Evolutionary conservation across 2,797 vertebrate species (phyloP), one percentile per base, ranked within the genome.

Genomic region (Tenualosa ilisha): DNA sequence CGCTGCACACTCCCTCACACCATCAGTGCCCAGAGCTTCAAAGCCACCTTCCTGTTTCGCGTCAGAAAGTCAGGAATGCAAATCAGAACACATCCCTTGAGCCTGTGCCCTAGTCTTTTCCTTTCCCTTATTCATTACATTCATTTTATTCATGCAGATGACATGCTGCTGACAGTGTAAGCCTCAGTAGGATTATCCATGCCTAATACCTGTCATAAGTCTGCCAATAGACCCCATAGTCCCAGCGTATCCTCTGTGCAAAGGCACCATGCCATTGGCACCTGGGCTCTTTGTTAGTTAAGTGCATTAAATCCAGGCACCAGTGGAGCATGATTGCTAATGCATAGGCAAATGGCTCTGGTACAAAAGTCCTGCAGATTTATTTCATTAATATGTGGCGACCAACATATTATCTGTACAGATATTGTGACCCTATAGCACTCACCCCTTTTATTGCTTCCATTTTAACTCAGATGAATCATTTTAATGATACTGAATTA

Each of bases 141-240:
- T 79, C 46, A 79, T 79, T 79, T 46, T 79, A 79, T 79, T 79
- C 72, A 79, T 79, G 43, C 68, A 79, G 83, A 50, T 84, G 83
- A 84, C 65, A 31, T 51, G 63, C 83, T 37, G 3, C 68, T 50
- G 46, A 50, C 68, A 31, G 15, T 51, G 50, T 51, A 46, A 63
- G 56, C 43, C 61, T n/a, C 79, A 85, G 61, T 81, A 85, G 53
- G 59, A 59, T 81, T 79, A 79, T 17, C 72, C 65, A 17, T 3
- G 3, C 26, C 72, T 46, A 79, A 79, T 43, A 79, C 81, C n/a
- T 53, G 84, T 82, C 61, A 81, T 50, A 24, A 65, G n/a, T 83
- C 72, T 13, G 2, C 63, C 82, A 8, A 49, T 63, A 43, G 22
- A 12, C 75, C 82, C 46, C n/a, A 3, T 15, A 79, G 72, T 46